A percentile compares a stretch with the other conserved stretches of the same genome.
These are phyloP conservation scores for Xestoiulus laeticollis DNA, from an alignment of 2,888 invertebrate species.

Conservation along the genomic window DNA sequence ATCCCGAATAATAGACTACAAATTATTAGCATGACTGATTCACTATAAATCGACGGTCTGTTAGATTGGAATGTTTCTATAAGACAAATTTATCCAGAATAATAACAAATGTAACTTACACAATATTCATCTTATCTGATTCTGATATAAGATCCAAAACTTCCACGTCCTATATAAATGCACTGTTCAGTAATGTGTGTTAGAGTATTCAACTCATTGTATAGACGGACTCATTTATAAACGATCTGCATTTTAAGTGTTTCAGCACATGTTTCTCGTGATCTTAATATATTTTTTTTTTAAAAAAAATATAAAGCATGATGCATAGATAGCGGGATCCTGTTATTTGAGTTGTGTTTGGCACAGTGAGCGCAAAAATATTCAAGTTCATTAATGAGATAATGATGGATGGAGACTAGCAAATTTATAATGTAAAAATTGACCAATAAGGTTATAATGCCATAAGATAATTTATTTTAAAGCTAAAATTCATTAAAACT, in stretches of 20 bases:
- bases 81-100: too few relatives aligned
- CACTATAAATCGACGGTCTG: too few relatives aligned
- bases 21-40: too few relatives aligned
- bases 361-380: background rate
- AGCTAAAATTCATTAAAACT: background rate
- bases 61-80: too few relatives aligned
- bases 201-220: background rate
- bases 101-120: background rate
- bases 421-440: too few relatives aligned
- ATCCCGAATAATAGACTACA: too few relatives aligned
- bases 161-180: background rate
- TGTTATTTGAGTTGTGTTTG: background rate
- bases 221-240: background rate
- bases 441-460: too few relatives aligned
- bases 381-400: background rate
- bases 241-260: background rate
- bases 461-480: background rate
- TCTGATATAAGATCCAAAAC: background rate
- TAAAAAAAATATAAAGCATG: background rate
- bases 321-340: background rate
- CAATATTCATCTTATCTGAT: background rate
- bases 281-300: background rate
- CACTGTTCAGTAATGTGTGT: background rate
- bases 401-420: background rate
- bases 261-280: background rate